These are phyloP conservation scores for Cryptotermes secundus DNA, from an alignment of 1,140 invertebrate species.

Conservation along the genomic window DNA sequence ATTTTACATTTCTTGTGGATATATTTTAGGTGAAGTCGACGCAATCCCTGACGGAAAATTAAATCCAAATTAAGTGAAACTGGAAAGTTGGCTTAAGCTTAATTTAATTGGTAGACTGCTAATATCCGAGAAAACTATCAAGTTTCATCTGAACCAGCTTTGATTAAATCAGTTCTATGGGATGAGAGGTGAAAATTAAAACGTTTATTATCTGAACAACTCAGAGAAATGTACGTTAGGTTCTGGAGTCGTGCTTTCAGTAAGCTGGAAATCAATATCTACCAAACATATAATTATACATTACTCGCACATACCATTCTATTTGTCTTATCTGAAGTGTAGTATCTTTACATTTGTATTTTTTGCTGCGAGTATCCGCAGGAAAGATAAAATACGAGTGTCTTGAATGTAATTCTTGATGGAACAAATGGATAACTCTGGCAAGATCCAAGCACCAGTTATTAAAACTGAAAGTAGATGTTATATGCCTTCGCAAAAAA, in stretches of 20 bases:
- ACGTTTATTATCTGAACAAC: neutral
- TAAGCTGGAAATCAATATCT: no score
- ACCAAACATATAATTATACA: no score
- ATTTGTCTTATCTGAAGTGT: neutral
- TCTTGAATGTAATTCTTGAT: neutral
- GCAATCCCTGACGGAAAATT: no score
- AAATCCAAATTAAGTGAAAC: no score
- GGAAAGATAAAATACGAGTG: neutral
- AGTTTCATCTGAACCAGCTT: neutral
- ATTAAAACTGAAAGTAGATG: neutral
- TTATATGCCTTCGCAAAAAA: neutral
- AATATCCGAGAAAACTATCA: neutral
- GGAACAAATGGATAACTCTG: neutral
- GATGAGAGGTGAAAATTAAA: neutral
- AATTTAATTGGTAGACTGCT: no score
- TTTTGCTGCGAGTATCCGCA: neutral
- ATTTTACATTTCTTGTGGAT: no score
- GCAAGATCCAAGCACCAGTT: neutral
- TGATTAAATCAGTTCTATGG: neutral
- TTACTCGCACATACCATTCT: neutral
- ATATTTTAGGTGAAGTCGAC: no score
- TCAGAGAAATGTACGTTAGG: neutral
- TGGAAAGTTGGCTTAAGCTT: no score
- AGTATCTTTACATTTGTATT: neutral
- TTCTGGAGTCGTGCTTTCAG: no score